These are phyloP conservation scores for Camelus bactrianus DNA, from an alignment of 2,113 vertebrate species.

Conservation along the genomic window DNA sequence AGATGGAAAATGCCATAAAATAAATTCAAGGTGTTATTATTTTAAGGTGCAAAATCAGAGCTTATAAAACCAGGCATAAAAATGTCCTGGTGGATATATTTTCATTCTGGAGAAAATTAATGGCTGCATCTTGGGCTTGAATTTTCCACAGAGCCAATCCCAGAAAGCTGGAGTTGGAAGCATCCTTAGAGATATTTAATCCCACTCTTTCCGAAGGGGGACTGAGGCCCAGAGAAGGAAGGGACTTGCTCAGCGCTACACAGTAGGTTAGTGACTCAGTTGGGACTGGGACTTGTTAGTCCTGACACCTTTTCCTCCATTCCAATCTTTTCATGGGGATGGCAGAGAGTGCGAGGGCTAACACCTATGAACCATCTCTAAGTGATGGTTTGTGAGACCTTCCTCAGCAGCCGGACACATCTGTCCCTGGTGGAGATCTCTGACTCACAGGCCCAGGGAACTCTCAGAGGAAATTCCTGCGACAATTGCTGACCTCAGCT, in stretches of 20 bases:
- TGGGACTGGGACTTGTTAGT: neutral
- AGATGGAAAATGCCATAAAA: slow-evolving; percentile 74
- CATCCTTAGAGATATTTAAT: neutral
- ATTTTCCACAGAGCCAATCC: slow-evolving; percentile 37
- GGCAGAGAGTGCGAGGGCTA: neutral
- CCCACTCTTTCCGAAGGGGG: neutral
- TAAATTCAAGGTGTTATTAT: slow-evolving; percentile 80
- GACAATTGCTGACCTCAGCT: slow-evolving; percentile 69
- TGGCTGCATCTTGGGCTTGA: slow-evolving; percentile 43
- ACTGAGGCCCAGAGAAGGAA: neutral
- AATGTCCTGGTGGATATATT: slow-evolving; percentile 75
- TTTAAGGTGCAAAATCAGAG: slow-evolving; percentile 81
- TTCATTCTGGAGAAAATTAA: slow-evolving; percentile 77
- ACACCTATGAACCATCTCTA: neutral
- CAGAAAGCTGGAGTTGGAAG: neutral
- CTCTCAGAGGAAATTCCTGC: neutral
- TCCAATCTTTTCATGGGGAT: neutral
- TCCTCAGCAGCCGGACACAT: neutral
- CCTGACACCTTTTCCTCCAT: neutral
- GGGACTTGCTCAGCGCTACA: neutral
- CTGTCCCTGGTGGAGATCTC: neutral
- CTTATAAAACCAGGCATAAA: slow-evolving; percentile 77
- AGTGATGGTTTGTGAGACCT: neutral
- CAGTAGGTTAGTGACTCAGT: neutral
- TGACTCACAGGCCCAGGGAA: neutral